Percentiles rank a stretch among this genome's conserved stretches.
These are phyloP conservation scores for Simalia tracyae DNA, from an alignment of 2,797 vertebrate species.

Conservation along the genomic window DNA sequence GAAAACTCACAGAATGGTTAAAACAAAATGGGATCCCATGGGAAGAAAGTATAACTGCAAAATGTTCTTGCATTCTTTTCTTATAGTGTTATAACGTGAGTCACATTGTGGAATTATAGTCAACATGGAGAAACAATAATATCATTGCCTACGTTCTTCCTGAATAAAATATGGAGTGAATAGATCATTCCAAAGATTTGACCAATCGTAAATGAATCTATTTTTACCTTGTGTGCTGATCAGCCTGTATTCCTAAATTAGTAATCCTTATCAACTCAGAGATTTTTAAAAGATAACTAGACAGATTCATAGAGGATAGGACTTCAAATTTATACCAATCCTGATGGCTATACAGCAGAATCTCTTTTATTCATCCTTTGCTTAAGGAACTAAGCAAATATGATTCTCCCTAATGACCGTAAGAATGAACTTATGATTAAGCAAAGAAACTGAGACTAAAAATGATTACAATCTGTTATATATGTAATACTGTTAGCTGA, in stretches of 20 bases:
- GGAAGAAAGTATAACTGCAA: not conserved
- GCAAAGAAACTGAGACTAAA: not conserved
- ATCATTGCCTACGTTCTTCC: not conserved
- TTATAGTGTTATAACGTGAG: not conserved
- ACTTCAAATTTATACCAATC: not conserved
- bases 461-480: constrained; percentile 17
- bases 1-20: not conserved
- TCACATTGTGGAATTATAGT: not conserved
- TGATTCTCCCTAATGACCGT: not conserved
- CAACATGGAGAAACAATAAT: not conserved
- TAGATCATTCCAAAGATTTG: not conserved
- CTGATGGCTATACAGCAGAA: not conserved
- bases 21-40: not conserved
- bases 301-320: not conserved
- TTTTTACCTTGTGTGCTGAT: not conserved
- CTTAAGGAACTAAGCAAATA: not conserved
- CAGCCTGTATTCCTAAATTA: not conserved
- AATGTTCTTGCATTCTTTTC: not conserved
- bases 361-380: not conserved
- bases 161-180: not conserved
- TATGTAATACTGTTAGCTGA: constrained; percentile 13
- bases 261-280: not conserved
- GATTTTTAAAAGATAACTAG: not conserved
- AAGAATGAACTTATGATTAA: constrained; percentile 9
- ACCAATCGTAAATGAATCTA: not conserved